phyloP scores from a whole-genome alignment of 2,113 vertebrate genomes.

The Sus scrofa region DNA sequence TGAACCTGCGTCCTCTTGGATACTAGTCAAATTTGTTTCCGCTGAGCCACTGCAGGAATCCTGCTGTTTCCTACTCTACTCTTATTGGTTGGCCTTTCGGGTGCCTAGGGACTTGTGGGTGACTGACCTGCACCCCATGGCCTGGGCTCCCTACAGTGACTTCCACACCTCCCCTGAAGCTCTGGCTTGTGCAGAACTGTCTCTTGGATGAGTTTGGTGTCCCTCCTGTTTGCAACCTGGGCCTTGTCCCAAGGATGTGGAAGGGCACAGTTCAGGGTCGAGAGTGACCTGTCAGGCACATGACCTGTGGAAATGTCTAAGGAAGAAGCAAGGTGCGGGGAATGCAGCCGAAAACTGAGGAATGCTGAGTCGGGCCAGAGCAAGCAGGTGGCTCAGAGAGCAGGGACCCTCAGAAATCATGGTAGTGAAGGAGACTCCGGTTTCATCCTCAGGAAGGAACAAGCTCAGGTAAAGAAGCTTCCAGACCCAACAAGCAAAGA shows the following conservation, averaged over 20 bases:
- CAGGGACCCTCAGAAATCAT: rapidly evolving
- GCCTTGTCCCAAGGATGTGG: neutral
- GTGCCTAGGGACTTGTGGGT: neutral
- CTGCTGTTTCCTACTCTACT: neutral
- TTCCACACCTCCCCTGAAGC: neutral
- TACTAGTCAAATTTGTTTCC: no score
- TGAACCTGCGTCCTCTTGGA: no score
- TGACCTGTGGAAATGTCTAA: rapidly evolving
- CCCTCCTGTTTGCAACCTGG: neutral
- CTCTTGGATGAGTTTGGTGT: rapidly evolving
- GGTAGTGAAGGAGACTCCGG: neutral
- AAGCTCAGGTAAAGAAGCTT: neutral
- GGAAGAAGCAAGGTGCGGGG: rapidly evolving
- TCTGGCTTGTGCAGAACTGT: neutral
- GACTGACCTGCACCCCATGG: neutral
- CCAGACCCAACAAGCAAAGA: neutral
- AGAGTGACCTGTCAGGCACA: rapidly evolving
- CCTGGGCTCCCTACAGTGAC: neutral
- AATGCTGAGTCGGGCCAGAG: neutral
- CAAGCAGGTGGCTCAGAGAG: neutral
- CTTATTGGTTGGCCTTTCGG: neutral
- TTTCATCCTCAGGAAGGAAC: neutral
- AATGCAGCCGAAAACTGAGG: no score
- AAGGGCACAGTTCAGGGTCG: rapidly evolving
- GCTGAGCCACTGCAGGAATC: no score